Conservation (phyloP, 2,113 vertebrate species). For the Sapayoa aenigma region DNA sequence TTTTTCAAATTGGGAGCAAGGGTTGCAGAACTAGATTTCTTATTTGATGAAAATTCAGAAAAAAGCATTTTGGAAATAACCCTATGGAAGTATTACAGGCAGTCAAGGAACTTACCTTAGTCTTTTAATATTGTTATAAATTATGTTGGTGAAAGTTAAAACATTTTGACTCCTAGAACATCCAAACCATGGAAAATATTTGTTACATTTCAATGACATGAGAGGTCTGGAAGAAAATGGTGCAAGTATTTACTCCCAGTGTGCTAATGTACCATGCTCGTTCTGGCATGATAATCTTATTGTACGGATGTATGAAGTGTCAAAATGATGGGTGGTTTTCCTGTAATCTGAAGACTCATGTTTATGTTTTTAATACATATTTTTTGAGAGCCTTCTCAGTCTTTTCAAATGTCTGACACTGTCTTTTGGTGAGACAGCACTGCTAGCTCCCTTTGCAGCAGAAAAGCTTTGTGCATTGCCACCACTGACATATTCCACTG, state of each 20-base stretch:
- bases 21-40: not conserved
- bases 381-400: not conserved
- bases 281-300: not conserved
- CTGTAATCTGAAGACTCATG: not conserved
- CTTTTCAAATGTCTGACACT: not conserved
- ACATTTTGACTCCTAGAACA: not conserved
- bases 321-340: not conserved
- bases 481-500: not conserved
- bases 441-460: not conserved
- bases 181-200: not conserved
- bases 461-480: not conserved
- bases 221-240: not conserved
- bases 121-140: not conserved
- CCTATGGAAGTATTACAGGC: not conserved
- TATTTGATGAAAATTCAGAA: not conserved
- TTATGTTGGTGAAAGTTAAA: not conserved
- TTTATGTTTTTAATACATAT: not conserved
- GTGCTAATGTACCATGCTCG: not conserved
- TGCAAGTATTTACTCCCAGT: not conserved
- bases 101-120: not conserved
- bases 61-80: not conserved
- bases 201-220: not conserved
- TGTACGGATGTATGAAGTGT: not conserved
- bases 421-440: not conserved
- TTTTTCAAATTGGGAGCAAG: fast-evolving